A percentile compares a stretch with the other conserved stretches of the same genome.
phyloP scores from a whole-genome alignment of 1,140 invertebrate species.

The Drosophila rhopaloa region DNA sequence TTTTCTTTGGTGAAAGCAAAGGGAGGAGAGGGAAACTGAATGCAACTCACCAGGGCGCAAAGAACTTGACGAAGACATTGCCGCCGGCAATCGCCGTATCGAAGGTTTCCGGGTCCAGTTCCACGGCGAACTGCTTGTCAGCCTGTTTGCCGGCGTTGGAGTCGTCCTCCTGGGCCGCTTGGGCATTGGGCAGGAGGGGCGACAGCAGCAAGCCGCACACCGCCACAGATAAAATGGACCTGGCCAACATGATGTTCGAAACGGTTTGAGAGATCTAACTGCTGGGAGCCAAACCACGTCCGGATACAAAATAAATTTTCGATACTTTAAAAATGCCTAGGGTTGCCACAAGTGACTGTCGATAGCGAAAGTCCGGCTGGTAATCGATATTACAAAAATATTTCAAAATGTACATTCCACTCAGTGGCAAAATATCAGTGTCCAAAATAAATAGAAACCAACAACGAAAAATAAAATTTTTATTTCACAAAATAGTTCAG shows the following conservation, averaged over 20 bases:
- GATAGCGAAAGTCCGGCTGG: background rate
- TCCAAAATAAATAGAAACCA: too few species aligned
- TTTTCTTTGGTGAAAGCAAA: background rate
- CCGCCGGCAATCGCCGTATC: slow-evolving; percentile 87
- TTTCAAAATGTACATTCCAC: background rate
- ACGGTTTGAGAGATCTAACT: background rate
- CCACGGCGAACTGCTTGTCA: slow-evolving; percentile 65
- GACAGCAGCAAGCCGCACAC: slow-evolving; percentile 20
- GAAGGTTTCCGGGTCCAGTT: slow-evolving; percentile 87
- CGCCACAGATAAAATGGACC: slow-evolving; percentile 26
- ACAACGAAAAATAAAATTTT: too few species aligned
- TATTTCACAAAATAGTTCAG: too few species aligned
- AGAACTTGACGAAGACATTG: slow-evolving; percentile 90
- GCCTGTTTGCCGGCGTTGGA: slow-evolving; percentile 19
- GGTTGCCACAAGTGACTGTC: background rate
- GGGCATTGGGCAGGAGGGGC: slow-evolving; percentile 16
- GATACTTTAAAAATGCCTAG: background rate
- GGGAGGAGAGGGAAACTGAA: background rate
- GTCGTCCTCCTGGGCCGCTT: slow-evolving; percentile 24
- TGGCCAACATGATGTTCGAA: slow-evolving; percentile 22
- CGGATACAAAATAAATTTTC: slow-evolving; percentile 8
- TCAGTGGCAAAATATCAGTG: too few species aligned
- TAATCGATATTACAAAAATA: background rate
- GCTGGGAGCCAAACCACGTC: slow-evolving; percentile 3
- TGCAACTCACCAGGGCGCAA: slow-evolving; percentile 89